Conservation (phyloP, 2,888 invertebrate species). For the Calephelis perditalis region DNA sequence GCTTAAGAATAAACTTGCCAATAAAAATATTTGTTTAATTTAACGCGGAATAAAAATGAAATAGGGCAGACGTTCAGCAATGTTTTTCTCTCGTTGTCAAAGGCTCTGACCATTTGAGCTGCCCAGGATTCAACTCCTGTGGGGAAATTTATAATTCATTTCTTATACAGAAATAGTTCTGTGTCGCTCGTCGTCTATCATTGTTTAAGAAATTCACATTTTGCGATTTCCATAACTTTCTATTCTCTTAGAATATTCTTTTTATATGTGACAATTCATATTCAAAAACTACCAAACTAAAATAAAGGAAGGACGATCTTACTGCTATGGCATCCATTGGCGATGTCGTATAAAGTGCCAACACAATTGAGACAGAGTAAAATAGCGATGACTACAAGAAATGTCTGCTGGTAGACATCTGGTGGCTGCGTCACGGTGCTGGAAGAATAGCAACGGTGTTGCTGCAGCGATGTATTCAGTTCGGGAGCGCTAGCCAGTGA, state of each 20-base stretch:
- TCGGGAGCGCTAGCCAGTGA: constrained; percentile 21
- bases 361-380: constrained; percentile 38
- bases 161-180: background rate
- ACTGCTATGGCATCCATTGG: constrained; percentile 33
- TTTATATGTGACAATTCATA: too few relatives aligned
- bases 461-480: constrained; percentile 27
- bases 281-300: too few relatives aligned
- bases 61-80: too few relatives aligned
- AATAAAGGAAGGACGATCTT: background rate
- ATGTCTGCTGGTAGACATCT: constrained; percentile 28
- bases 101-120: too few relatives aligned
- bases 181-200: background rate
- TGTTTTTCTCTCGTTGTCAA: too few relatives aligned
- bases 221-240: background rate
- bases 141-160: background rate
- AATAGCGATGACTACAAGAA: constrained; percentile 33
- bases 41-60: too few relatives aligned
- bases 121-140: too few relatives aligned
- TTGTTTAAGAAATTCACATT: background rate
- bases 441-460: constrained; percentile 44
- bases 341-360: constrained; percentile 45
- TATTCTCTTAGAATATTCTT: too few relatives aligned
- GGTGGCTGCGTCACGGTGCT: constrained; percentile 31
- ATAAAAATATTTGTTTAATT: too few relatives aligned
- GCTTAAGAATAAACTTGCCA: too few relatives aligned